phyloP scores from a whole-genome alignment of 1,140 invertebrate genomes.

The Penaeus indicus region DNA sequence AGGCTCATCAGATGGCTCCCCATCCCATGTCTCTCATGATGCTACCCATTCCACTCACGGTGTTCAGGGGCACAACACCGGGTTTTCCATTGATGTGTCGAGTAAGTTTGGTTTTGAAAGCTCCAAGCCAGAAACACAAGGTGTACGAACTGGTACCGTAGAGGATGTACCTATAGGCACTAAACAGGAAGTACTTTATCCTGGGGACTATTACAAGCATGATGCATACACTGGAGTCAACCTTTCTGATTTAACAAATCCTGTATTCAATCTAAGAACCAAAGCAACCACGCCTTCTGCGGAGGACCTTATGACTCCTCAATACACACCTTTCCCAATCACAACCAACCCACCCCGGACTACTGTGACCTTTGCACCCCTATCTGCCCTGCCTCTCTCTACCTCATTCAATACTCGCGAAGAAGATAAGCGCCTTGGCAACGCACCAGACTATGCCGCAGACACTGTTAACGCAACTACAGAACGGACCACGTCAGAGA shows the following conservation, averaged over 20 bases:
- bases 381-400: neutral
- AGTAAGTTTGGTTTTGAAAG: slow-evolving; percentile 34
- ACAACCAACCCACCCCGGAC: slow-evolving; percentile 63
- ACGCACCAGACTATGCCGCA: neutral
- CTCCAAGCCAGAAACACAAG: neutral
- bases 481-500: neutral
- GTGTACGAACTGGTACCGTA: slow-evolving; percentile 1
- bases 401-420: neutral
- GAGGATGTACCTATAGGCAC: slow-evolving; percentile 35
- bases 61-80: neutral
- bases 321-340: slow-evolving; percentile 65
- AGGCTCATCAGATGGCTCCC: neutral
- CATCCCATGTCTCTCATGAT: neutral
- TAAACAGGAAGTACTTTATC: slow-evolving; percentile 55
- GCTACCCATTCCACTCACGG: neutral
- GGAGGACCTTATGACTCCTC: slow-evolving; percentile 56
- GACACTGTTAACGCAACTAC: neutral
- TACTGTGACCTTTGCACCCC: neutral
- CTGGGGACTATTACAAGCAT: slow-evolving; percentile 59
- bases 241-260: slow-evolving; percentile 48
- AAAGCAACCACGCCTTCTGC: slow-evolving; percentile 37
- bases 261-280: slow-evolving; percentile 56
- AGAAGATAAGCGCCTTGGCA: neutral
- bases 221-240: slow-evolving; percentile 52
- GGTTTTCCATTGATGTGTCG: slow-evolving; percentile 35